Conservation (phyloP, 2,113 vertebrate genomes). For the Paramormyrops kingsleyae region DNA sequence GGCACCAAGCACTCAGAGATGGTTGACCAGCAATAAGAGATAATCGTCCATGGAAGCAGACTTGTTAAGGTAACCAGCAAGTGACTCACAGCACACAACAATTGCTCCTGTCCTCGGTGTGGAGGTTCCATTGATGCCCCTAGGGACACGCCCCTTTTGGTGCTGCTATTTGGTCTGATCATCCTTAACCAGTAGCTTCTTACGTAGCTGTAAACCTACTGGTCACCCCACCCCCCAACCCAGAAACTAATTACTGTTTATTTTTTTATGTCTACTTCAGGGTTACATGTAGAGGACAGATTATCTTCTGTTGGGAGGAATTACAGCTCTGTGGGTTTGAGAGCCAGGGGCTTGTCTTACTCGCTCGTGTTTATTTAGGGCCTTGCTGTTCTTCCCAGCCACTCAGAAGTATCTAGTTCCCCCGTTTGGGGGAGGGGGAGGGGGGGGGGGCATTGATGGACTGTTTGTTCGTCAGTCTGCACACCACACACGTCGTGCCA, state of each 20-base stretch:
- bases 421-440: not conserved
- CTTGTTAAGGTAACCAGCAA: not conserved
- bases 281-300: not conserved
- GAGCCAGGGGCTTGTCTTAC: constrained; percentile 3
- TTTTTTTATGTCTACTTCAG: not conserved
- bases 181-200: not conserved
- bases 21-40: not conserved
- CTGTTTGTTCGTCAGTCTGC: not conserved
- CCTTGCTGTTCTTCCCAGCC: not conserved
- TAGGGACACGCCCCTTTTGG: not conserved
- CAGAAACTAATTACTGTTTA: not conserved
- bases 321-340: not conserved
- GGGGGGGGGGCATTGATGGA: not conserved
- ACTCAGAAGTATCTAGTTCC: not conserved
- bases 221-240: not conserved
- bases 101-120: not conserved
- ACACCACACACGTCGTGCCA: not conserved
- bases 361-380: constrained; percentile 8
- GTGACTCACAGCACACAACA: not conserved
- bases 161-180: not conserved
- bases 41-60: not conserved
- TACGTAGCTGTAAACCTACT: not conserved
- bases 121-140: not conserved
- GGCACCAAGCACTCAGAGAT: not conserved
- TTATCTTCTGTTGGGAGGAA: not conserved